Base-by-base conservation (phyloP, 1,140 invertebrate genomes). In the Bombus ignitus region DNA sequence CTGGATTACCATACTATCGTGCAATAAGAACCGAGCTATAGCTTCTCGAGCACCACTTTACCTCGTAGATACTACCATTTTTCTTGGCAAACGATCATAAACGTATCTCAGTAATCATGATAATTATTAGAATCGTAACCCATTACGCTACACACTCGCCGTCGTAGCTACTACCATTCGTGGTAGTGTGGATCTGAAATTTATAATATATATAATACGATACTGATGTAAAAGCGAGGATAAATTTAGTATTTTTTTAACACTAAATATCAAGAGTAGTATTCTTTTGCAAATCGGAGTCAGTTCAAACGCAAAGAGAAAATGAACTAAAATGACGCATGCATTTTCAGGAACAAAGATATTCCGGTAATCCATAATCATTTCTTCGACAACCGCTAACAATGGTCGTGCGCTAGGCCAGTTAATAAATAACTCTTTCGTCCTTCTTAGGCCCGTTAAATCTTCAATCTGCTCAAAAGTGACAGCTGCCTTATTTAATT, bases 351-450 rank as follows among this genome's bases (percentile, higher is more conserved):
- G 18, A 32, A 66, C 65, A 35, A 53, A 57, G 18, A 75, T 53
- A 25, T 44, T 68, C 13, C 78, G 37, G 8, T 42, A n/a, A 83
- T 75, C 59, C 32, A 42, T 75, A 83, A 28, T 70, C 47, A 8
- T 53, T 53, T 53, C 42, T 53, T 66, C 65, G 35, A 37, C 76
- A 70, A 82, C 77, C 79, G 59, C 53, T 4, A 59, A 25, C 65
- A 83, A 53, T 22, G 47, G 22, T 53, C 47, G 1, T 53, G 47
- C 8, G 5, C 47, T 88, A 88, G 89, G 89, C 87, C 87, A 90
- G 91, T 92, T 92, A 93, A 92, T 79, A 84, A 91, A 82, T 84
- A 85, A 84, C 78, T 87, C 76, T 83, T 91, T 88, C 87, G 73
- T 42, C 37, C 75, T 53, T 81, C 72, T 84, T 71, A 32, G 47